Base-by-base conservation (phyloP, 2,888 invertebrate species). In the Mythimna vitellina region DNA sequence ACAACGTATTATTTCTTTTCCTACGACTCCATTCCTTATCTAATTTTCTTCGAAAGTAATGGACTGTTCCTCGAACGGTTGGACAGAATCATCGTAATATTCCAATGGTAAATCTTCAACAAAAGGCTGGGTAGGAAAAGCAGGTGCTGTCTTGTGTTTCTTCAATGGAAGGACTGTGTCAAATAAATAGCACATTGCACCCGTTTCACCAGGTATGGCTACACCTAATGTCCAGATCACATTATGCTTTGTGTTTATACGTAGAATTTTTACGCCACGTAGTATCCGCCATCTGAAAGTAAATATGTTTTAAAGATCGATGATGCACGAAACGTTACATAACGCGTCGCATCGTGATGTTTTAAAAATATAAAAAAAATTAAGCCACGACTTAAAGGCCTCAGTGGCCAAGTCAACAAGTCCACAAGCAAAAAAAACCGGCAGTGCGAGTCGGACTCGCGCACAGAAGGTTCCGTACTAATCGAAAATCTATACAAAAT, bases 231-330 rank as follows among this genome's bases (percentile, higher is more conserved):
- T 98, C 97, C 98, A 99, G 76, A 99, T 96, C 0, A 99, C 98
- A 94, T 99, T 99, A 91, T 98, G 97, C 91, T 99, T 98, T n/a
- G 98, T 98, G 90, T 99, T 99, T 53, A 99, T 98, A 78, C 99
- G 97, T 94, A 98, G 97, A 86, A 99, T 98, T 97, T 98, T 97
- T 4, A 97, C 95, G 62, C 98, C 97, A 81, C 96, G 96, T 64
- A 96, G 90, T 63, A 94, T 95, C 84, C 97, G 96, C 96, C 97
- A 97, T 7, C 97, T 96, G 84, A 82, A 92, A 92, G 57, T 10
- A 66, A 49, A 62, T n/a, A 51, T 10, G 14, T 22, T 69, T 35
- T n/a, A 46, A 49, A 1, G 25, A 62, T 53, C 14, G 49, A 35
- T 61, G 49, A 49, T 22, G 25, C 38, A 51, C 12, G 3, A 54